These are phyloP conservation scores for Octodon degus DNA, from an alignment of 2,113 vertebrate species.

Conservation along the genomic window DNA sequence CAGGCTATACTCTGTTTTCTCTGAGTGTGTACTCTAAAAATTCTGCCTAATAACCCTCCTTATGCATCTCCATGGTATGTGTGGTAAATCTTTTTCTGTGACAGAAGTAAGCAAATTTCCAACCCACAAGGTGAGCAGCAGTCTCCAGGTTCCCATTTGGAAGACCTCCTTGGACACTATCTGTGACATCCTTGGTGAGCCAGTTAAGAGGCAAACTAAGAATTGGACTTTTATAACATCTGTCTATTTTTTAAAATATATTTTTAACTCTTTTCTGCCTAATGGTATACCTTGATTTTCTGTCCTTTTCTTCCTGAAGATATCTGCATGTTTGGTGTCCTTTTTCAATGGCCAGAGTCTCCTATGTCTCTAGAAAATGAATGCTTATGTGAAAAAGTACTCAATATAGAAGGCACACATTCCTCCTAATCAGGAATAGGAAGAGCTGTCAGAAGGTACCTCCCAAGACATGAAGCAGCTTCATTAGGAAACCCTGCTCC, in stretches of 20 bases:
- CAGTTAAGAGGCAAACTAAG: not conserved
- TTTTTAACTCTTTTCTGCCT: not conserved
- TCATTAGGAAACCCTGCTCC: not conserved
- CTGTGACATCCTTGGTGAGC: not conserved
- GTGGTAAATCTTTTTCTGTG: not conserved
- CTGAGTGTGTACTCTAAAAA: not conserved
- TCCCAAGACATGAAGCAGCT: not conserved
- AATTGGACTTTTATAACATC: not conserved
- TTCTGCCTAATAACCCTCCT: not conserved
- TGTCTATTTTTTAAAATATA: not conserved
- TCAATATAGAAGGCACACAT: not conserved
- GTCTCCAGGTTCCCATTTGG: not conserved
- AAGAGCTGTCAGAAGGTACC: not conserved
- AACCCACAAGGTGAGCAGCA: not conserved
- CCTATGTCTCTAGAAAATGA: not conserved
- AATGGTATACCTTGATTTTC: not conserved
- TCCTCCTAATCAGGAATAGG: not conserved
- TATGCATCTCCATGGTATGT: not conserved
- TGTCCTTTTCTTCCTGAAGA: not conserved
- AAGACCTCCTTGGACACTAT: not conserved
- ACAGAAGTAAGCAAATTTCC: not conserved
- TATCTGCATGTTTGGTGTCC: not conserved
- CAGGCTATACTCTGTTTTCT: not conserved
- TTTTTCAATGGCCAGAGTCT: not conserved
- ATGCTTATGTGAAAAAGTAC: not conserved